Evolutionary conservation across 2,888 invertebrate genomes (phyloP).

Genomic region (Dione juno): DNA sequence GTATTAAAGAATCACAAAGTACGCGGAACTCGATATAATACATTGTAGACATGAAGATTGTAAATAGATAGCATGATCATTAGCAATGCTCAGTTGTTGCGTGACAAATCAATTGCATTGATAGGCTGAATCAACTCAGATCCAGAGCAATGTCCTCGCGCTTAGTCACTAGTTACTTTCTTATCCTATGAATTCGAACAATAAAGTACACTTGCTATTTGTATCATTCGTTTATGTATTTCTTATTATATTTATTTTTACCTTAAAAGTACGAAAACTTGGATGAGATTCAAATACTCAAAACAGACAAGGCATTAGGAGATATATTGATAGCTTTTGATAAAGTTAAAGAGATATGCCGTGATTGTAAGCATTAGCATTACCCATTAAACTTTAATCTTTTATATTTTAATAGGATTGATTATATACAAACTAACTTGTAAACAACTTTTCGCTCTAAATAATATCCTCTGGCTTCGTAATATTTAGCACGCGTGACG

Average conservation of each 20-base stretch:
- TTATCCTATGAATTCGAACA: constrained; percentile 19
- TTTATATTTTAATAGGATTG: neutral
- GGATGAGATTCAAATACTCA: no score
- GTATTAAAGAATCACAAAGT: neutral
- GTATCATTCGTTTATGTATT: neutral
- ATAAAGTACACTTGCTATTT: neutral
- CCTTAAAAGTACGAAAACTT: no score
- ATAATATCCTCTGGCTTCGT: neutral
- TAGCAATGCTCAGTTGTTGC: constrained; percentile 33
- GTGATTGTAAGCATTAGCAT: no score
- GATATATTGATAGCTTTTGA: no score
- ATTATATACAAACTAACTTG: neutral
- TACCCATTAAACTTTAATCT: no score
- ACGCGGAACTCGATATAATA: constrained; percentile 17
- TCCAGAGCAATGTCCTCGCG: constrained; percentile 35
- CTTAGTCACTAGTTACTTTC: constrained; percentile 36
- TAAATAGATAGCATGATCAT: constrained; percentile 27
- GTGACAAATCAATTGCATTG: constrained; percentile 43
- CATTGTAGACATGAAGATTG: constrained; percentile 16
- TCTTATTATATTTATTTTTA: no score
- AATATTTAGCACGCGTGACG: neutral
- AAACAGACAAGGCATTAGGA: no score
- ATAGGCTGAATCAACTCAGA: constrained; percentile 38
- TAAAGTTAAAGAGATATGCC: no score
- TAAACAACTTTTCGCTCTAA: neutral